Evolutionary conservation across 2,797 vertebrate genomes (phyloP).

Genomic region (Chaetophractus vellerosus): DNA sequence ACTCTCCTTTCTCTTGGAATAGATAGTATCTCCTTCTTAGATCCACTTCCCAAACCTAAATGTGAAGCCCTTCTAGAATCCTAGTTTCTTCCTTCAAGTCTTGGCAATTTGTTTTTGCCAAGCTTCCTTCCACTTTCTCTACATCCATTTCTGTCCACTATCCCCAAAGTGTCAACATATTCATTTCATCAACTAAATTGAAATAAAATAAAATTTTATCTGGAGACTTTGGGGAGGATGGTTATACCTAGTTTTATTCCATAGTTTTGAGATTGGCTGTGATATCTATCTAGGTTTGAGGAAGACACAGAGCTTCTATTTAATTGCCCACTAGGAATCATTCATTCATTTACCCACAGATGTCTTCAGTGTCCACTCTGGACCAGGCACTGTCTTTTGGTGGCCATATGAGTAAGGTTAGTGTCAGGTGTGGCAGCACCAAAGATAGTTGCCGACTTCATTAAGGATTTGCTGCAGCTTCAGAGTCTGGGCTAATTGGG

Average conservation of each 20-base stretch:
- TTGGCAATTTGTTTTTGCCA: not conserved
- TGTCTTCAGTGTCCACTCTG: too few relatives aligned
- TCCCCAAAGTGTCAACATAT: not conserved
- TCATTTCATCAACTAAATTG: not conserved
- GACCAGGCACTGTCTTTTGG: not conserved
- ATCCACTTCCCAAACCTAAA: not conserved
- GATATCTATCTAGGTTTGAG: not conserved
- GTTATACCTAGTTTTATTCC: not conserved
- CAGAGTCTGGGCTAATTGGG: not conserved
- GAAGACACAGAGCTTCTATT: too few relatives aligned
- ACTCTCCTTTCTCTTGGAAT: not conserved
- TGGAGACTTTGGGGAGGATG: not conserved
- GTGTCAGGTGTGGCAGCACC: not conserved
- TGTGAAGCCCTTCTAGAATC: not conserved
- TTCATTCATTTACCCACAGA: not conserved
- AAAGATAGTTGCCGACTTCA: not conserved
- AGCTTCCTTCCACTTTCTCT: not conserved
- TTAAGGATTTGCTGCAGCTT: accelerated
- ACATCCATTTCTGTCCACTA: too few relatives aligned
- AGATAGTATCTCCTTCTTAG: not conserved
- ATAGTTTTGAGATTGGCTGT: not conserved
- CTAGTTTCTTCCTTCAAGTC: not conserved
- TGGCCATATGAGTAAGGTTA: not conserved
- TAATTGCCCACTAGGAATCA: not conserved
- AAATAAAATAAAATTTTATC: not conserved